These are phyloP conservation scores for Atherinomorus stipes DNA, from an alignment of 2,113 vertebrate genomes.

Conservation along the genomic window DNA sequence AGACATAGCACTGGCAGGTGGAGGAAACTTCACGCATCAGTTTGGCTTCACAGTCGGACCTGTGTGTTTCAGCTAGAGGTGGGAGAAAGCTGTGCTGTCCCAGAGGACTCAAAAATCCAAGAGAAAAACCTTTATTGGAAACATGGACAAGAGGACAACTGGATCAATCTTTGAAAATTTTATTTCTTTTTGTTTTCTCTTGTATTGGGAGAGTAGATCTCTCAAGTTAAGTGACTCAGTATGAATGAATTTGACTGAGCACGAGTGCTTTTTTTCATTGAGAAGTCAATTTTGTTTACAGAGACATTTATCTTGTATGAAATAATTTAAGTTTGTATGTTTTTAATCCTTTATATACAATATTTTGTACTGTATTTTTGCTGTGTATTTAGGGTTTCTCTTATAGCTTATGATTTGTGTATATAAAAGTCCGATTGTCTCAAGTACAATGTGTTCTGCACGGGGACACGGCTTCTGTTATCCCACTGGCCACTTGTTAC, in stretches of 20 bases:
- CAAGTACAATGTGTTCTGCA: constrained; percentile 64
- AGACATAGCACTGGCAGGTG: no score
- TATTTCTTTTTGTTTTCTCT: constrained; percentile 28
- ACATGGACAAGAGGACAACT: constrained; percentile 37
- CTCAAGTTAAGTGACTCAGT: constrained; percentile 49
- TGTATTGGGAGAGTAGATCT: constrained; percentile 27
- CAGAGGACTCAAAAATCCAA: constrained; percentile 21
- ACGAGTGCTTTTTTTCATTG: constrained; percentile 20
- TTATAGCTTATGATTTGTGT: constrained; percentile 30
- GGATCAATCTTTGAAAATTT: constrained; percentile 26
- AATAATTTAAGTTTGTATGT: constrained; percentile 78
- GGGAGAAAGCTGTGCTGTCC: background rate
- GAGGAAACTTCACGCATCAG: no score
- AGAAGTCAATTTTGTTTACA: constrained; percentile 80
- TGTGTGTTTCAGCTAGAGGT: no score
- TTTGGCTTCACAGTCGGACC: no score
- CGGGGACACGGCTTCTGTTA: constrained; percentile 44
- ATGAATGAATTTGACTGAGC: constrained; percentile 41
- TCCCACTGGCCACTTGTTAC: constrained; percentile 11
- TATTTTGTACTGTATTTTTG: constrained; percentile 36
- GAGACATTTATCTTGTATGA: constrained; percentile 70
- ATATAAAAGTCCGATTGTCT: constrained; percentile 33
- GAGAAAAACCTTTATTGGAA: constrained; percentile 29
- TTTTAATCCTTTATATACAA: constrained; percentile 57
- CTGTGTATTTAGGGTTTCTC: constrained; percentile 39